Evolutionary conservation across 2,797 vertebrate species (phyloP), one percentile per base, ranked within the genome.

Genomic region (Lateolabrax maculatus): DNA sequence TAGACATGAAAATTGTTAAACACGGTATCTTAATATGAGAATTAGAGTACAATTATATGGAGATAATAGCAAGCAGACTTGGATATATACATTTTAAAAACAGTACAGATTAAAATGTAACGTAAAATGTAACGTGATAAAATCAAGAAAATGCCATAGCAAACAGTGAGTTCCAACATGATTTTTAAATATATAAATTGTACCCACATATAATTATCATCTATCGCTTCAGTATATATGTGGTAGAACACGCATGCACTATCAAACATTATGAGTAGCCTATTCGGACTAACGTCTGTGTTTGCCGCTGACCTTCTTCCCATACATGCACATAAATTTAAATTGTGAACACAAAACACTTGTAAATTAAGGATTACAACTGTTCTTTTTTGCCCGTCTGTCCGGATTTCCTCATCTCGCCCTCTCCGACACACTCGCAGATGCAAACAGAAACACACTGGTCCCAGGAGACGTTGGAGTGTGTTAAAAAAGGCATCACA

Each of bases 401-500:
- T 85, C 69, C 82, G 69, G 74, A 65, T 85, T 83, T 83, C 74
- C 84, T 76, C 78, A 64, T 71, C 73, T 69, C 6, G 0, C 63
- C 58, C 56, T 62, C 72, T 70, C 63, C 66, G 73, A 41, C 75
- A 71, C 60, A 52, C 66, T 72, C 11, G 13, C 71, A 68, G 60
- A 76, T 76, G 80, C 79, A 79, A 49, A 81, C 72, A 75, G 81
- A 79, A 67, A 75, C 44, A 68, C 71, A 15, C 39, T 2, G 16
- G 67, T 84, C 92, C 78, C 84, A 1, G 48, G 81, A 84, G 92
- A 90, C 55, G 4, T 9, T 2, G 69, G 60, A 69, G 79, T 85
- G 86, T 90, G 92, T 92, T 93, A 92, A 92, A 89, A 84, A 91
- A 94, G 79, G 88, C 79, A 75, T 90, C 85, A 71, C 89, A 88